Evolutionary conservation across 2,113 vertebrate genomes (phyloP).

Genomic region (Lepisosteus oculatus): DNA sequence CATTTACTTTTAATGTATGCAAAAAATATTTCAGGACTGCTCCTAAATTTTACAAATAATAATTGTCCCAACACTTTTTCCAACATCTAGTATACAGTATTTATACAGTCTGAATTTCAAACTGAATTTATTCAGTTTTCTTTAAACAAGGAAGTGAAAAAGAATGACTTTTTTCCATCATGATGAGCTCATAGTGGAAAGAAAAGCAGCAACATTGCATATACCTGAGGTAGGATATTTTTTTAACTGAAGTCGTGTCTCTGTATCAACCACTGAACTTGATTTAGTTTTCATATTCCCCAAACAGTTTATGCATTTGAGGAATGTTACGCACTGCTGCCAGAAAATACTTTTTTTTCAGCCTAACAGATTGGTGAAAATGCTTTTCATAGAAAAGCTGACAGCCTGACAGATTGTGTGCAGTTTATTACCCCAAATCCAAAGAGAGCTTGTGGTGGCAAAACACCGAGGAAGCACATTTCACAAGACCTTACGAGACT

Average conservation of each 20-base stretch:
- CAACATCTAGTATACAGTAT: too few relatives aligned
- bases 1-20: too few relatives aligned
- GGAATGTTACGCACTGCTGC: conserved; percentile 29
- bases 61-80: too few relatives aligned
- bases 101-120: too few relatives aligned
- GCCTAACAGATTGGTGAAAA: not conserved
- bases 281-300: not conserved
- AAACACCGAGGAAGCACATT: not conserved
- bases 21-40: too few relatives aligned
- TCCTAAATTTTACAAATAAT: too few relatives aligned
- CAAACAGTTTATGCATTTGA: conserved; percentile 17
- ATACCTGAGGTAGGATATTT: not conserved
- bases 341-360: conserved; percentile 9
- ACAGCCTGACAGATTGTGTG: conserved; percentile 7
- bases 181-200: not conserved
- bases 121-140: too few relatives aligned
- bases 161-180: too few relatives aligned
- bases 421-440: not conserved
- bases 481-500: not conserved
- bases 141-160: too few relatives aligned
- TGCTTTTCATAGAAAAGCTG: not conserved
- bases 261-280: not conserved
- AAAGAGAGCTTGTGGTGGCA: not conserved
- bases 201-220: not conserved
- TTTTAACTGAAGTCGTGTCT: not conserved